Conservation (phyloP, 2,888 invertebrate species). For the Platycheirus albimanus region DNA sequence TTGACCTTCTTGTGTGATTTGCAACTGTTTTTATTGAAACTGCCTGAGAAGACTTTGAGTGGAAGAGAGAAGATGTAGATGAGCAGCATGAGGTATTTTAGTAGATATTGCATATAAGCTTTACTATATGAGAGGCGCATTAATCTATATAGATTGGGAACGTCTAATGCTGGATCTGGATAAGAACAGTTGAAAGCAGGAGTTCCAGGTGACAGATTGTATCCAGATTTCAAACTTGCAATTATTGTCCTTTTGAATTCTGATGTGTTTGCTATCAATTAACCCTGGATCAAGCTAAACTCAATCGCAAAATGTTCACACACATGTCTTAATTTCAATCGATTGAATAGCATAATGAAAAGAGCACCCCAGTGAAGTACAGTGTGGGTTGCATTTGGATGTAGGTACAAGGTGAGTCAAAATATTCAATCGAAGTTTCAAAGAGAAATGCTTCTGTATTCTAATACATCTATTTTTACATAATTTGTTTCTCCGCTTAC, state of each 20-base stretch:
- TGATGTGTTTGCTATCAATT: slow-evolving; percentile 57
- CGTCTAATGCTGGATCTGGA: background rate
- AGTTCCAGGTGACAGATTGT: slow-evolving; percentile 54
- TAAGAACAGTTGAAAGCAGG: slow-evolving; percentile 27
- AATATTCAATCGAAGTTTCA: no score
- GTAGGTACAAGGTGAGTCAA: no score
- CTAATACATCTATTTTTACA: no score
- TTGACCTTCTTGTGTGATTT: slow-evolving; percentile 70
- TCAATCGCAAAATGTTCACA: slow-evolving; percentile 55
- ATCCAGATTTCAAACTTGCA: slow-evolving; percentile 30
- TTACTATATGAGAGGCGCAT: background rate
- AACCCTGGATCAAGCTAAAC: slow-evolving; percentile 46
- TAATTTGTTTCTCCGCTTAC: no score
- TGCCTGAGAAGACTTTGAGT: no score
- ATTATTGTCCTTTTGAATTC: slow-evolving; percentile 4
- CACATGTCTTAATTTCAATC: slow-evolving; percentile 58
- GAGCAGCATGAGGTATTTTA: no score
- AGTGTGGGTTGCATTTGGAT: background rate
- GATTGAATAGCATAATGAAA: slow-evolving; percentile 37
- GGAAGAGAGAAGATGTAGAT: no score
- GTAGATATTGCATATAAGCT: background rate
- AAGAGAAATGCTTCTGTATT: no score
- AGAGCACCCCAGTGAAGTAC: slow-evolving; percentile 3
- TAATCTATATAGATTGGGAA: slow-evolving; percentile 13
- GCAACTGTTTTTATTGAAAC: slow-evolving; percentile 71